Evolutionary conservation across 2,888 invertebrate genomes (phyloP), one percentile per base, ranked within the genome.

Genomic region (Unio delphinus): DNA sequence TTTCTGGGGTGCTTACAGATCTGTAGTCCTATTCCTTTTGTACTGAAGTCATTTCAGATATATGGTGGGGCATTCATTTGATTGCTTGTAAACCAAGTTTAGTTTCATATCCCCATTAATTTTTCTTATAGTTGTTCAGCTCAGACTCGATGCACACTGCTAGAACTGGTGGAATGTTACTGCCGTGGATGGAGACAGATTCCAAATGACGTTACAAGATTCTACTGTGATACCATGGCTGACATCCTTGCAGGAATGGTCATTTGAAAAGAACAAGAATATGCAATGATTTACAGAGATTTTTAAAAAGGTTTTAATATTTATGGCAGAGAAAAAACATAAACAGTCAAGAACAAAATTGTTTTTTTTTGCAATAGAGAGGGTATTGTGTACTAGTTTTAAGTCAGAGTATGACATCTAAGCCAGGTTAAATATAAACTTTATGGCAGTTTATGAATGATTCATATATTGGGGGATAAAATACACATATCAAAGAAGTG

Each of bases 151-250:
- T 86, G 86, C 72, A 73, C 75, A 11, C 61, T 85, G 45, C 71
- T 86, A 28, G 86, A 86, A 67, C 66, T 85, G 8, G 65, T 86
- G 30, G 86, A 86, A 63, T 75, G 76, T 69, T 79, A 83, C 55
- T 70, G 76, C 28, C 72, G 83, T 6, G 78, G 80, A 1, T 85
- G 85, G 85, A 83, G 83, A 30, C 70, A 76, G 7, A 76, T 84
- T 18, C 76, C 82, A 4, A 84, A 84, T 69, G 85, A 86, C 30
- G 76, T 84, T 20, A 85, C 83, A 6, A 67, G 82, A 59, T 86
- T 82, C 69, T 85, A 86, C 69, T 80, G 81, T 65, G 86, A 86
- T 68, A 81, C 79, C 1, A 80, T 80, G 72, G 84, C 82, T 55
- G 85, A 83, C 26, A 83, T 85, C 64, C 74, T 84, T 1, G 81